Evolutionary conservation across 2,888 invertebrate genomes (phyloP), one percentile per base, ranked within the genome.

Genomic region (Papilio protenor): DNA sequence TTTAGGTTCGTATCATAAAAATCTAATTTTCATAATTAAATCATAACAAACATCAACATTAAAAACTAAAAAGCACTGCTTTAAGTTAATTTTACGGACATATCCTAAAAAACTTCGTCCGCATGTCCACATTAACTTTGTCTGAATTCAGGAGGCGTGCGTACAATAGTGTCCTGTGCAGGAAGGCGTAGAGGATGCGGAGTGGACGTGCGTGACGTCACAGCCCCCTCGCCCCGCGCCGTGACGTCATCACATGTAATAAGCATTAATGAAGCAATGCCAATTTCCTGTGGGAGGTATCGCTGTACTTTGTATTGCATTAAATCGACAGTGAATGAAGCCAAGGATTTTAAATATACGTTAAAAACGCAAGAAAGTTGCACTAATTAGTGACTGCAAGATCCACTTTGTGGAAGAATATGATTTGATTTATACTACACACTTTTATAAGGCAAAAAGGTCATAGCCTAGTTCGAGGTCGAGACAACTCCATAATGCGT

Each of bases 131-230:
- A 45, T 11, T 49, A 61, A 66, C 40, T 18, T 70, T 59, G 71
- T 79, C 76, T 74, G 75, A 73, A 79, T 79, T 76, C 81, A 77
- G 49, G 57, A 77, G 76, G 81, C 78, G 77, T 75, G 61, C 79
- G 73, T 78, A 75, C 79, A 79, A 80, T 79, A 77, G 77, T 57
- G 80, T 72, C 80, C 66, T 66, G 76, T 69, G 77, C 80, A 81
- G 82, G 80, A 81, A 80, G 77, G 79, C 77, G 47, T 69, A 57
- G 70, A 79, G 79, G 83, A 82, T 82, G 80, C 80, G 73, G 66
- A 73, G 49, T 70, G 74, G 72, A 81, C 79, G 80, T 78, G 79
- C 73, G 73, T 82, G 82, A 82, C 83, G 83, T 82, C 82, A 82
- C 75, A 76, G 79, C 76, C 75, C 79, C 66, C 77, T 76, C 79